Conservation (phyloP, 2,797 vertebrate genomes). For the Chaetodon trifasciatus region DNA sequence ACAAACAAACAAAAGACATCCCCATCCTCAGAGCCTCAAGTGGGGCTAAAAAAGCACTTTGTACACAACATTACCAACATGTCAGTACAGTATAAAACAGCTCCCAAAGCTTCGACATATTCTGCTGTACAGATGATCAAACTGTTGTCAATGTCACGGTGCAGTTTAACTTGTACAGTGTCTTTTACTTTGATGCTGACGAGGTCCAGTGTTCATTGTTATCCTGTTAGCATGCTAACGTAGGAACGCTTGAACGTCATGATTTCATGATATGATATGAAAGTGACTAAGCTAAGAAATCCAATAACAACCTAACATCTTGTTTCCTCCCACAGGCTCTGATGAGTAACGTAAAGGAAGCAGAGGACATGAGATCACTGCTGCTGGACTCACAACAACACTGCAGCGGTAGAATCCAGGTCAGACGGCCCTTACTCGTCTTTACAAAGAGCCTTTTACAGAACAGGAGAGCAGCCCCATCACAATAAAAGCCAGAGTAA, state of each 20-base stretch:
- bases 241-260: neutral
- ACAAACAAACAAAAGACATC: no score
- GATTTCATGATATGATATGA: neutral
- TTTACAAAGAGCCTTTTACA: conserved; percentile 11
- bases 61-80: no score
- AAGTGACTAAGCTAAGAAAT: neutral
- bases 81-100: no score
- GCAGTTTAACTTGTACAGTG: no score
- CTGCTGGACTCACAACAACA: conserved; percentile 11
- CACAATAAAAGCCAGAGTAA: neutral
- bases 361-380: conserved; percentile 21
- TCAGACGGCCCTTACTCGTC: neutral
- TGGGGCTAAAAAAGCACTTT: no score
- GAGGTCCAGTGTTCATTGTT: no score
- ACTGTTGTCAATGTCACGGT: no score
- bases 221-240: no score
- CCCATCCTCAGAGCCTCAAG: no score
- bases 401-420: conserved; percentile 9
- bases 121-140: no score
- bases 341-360: neutral
- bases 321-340: conserved; percentile 1
- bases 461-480: neutral
- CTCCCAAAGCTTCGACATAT: no score
- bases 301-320: neutral
- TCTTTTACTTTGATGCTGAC: no score